Evolutionary conservation across 2,888 invertebrate species (phyloP).

Genomic region (Anaspis maculata): DNA sequence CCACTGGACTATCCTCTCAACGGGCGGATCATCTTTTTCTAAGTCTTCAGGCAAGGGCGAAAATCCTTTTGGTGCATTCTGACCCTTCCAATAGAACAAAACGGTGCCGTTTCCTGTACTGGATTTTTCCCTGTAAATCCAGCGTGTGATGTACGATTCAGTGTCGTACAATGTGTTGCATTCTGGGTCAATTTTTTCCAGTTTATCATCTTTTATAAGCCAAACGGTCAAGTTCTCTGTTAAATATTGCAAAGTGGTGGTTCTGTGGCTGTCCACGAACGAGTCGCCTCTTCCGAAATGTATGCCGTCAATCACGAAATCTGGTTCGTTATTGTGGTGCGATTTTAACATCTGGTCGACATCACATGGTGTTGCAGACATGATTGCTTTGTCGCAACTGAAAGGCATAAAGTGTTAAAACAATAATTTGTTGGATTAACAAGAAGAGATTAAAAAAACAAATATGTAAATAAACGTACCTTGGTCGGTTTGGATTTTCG

Average conservation of each 20-base stretch:
- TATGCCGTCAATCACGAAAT: constrained; percentile 8
- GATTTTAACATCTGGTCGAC: constrained; percentile 3
- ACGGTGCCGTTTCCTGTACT: constrained; percentile 11
- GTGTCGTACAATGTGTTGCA: constrained; percentile 16
- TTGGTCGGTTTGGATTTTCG: too few species aligned
- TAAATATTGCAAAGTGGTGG: too few species aligned
- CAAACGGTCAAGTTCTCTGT: constrained; percentile 17
- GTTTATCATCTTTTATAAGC: constrained; percentile 17
- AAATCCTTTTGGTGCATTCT: constrained; percentile 20
- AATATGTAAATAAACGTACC: too few species aligned
- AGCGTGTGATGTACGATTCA: constrained; percentile 22
- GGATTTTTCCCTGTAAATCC: constrained; percentile 14
- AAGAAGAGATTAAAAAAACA: too few species aligned
- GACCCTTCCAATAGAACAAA: constrained; percentile 25
- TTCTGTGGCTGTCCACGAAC: constrained; percentile 3
- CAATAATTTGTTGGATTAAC: too few species aligned
- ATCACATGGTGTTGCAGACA: too few species aligned
- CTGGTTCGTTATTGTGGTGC: constrained; percentile 2
- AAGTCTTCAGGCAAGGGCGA: constrained; percentile 24
- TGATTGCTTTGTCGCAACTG: too few species aligned
- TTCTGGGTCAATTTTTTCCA: constrained; percentile 9
- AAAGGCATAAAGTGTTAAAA: too few species aligned
- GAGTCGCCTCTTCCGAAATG: constrained; percentile 10
- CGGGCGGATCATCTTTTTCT: constrained; percentile 19
- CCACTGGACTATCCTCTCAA: constrained; percentile 26